Percentiles rank a stretch among this genome's conserved stretches.
Conservation (phyloP, 1,140 invertebrate genomes). For the Batillaria attramentaria region DNA sequence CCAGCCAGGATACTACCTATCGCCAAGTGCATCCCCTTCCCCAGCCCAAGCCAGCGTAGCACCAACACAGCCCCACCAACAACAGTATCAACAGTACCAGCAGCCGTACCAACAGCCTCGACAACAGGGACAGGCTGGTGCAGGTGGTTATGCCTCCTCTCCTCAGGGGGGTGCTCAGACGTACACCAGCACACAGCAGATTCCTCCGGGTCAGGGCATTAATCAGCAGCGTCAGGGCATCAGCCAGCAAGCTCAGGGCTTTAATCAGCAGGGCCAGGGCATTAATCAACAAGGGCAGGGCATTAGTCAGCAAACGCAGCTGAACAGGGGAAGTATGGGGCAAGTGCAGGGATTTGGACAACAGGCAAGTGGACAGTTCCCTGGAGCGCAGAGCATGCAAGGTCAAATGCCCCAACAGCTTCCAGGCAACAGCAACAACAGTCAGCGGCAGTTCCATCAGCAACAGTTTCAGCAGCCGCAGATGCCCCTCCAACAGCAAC, state of each 20-base stretch:
- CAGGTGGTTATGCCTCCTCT: background rate
- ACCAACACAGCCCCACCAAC: conserved; percentile 33
- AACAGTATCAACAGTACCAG: conserved; percentile 3
- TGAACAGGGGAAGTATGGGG: too few species aligned
- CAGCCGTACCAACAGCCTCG: conserved; percentile 26
- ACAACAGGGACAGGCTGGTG: conserved; percentile 21
- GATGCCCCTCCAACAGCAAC: conserved; percentile 19
- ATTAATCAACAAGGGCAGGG: background rate
- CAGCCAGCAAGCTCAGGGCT: too few species aligned
- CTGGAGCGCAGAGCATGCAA: too few species aligned
- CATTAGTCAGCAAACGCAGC: background rate
- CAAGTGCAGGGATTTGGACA: too few species aligned
- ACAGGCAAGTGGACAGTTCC: too few species aligned
- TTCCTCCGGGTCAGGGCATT: background rate
- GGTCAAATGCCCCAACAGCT: too few species aligned
- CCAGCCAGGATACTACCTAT: too few species aligned
- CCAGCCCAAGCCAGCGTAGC: conserved; percentile 32
- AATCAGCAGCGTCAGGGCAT: too few species aligned
- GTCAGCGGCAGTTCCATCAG: conserved; percentile 1
- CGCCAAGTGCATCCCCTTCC: conserved; percentile 26
- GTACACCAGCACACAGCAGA: conserved; percentile 10
- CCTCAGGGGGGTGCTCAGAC: background rate
- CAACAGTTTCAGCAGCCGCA: conserved; percentile 32
- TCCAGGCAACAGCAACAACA: too few species aligned
- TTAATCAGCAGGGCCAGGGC: background rate